phyloP scores from a whole-genome alignment of 2,888 invertebrate genomes.

The Iphiclides podalirius region DNA sequence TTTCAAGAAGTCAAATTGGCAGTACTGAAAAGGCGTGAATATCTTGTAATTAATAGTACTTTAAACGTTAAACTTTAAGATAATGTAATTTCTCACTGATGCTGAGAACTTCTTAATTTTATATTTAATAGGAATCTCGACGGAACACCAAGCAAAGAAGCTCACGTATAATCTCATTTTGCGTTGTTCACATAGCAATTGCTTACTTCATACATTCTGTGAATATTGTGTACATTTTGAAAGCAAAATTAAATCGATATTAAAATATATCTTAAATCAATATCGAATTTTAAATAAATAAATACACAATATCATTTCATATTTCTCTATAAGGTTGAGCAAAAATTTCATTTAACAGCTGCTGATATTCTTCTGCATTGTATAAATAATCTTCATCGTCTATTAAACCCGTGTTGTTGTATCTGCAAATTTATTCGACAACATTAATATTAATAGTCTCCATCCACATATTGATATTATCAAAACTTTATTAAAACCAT shows the following conservation, averaged over 20 bases:
- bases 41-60: neutral
- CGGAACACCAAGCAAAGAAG: conserved; percentile 42
- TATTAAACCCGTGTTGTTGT: conserved; percentile 47
- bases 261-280: no score
- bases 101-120: conserved; percentile 31
- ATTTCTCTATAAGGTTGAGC: conserved; percentile 74
- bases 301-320: conserved; percentile 38
- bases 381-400: conserved; percentile 70
- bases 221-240: no score
- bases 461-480: no score
- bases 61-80: neutral
- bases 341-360: conserved; percentile 71
- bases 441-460: no score
- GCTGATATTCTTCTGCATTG: conserved; percentile 69
- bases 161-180: conserved; percentile 37
- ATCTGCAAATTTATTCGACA: conserved; percentile 43
- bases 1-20: conserved; percentile 1
- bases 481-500: no score
- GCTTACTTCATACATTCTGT: neutral
- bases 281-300: neutral
- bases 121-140: conserved; percentile 54
- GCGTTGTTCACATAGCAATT: conserved; percentile 3
- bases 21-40: neutral
- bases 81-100: neutral
- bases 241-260: no score